Conservation (phyloP, 2,888 invertebrate genomes). For the Empis stercorea region DNA sequence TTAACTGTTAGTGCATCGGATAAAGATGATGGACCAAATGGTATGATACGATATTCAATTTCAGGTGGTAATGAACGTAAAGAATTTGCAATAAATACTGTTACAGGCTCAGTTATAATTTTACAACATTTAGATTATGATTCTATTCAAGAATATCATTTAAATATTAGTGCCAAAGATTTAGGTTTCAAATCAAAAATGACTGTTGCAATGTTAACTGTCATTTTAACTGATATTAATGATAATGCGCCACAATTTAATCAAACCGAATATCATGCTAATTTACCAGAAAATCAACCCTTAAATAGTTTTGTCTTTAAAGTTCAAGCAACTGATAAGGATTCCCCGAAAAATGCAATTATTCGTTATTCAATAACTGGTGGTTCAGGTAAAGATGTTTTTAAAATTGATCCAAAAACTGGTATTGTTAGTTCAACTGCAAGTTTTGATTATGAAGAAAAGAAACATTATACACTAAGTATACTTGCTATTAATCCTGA, state of each 20-base stretch:
- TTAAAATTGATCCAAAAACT: slow-evolving; percentile 61
- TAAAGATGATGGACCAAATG: slow-evolving; percentile 78
- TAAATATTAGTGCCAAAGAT: slow-evolving; percentile 81
- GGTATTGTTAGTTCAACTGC: slow-evolving; percentile 64
- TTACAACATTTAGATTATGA: slow-evolving; percentile 76
- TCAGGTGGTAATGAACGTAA: slow-evolving; percentile 69
- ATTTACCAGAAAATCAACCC: slow-evolving; percentile 70
- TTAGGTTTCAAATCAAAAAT: slow-evolving; percentile 66
- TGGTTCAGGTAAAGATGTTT: slow-evolving; percentile 58
- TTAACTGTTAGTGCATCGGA: slow-evolving; percentile 75
- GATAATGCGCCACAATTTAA: slow-evolving; percentile 85
- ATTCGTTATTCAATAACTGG: slow-evolving; percentile 73
- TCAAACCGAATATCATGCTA: slow-evolving; percentile 61
- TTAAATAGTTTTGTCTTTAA: slow-evolving; percentile 60
- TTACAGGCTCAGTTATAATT: slow-evolving; percentile 68
- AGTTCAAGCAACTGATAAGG: slow-evolving; percentile 68
- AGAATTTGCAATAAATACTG: slow-evolving; percentile 66
- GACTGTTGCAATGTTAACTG: slow-evolving; percentile 67
- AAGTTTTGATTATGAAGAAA: slow-evolving; percentile 80
- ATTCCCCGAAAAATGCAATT: slow-evolving; percentile 76
- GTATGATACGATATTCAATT: slow-evolving; percentile 72
- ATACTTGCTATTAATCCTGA: slow-evolving; percentile 80
- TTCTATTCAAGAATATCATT: slow-evolving; percentile 63
- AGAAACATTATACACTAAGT: slow-evolving; percentile 56
- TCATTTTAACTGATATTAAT: slow-evolving; percentile 83